phyloP scores from a whole-genome alignment of 2,113 vertebrate genomes.

The Laterallus jamaicensis region DNA sequence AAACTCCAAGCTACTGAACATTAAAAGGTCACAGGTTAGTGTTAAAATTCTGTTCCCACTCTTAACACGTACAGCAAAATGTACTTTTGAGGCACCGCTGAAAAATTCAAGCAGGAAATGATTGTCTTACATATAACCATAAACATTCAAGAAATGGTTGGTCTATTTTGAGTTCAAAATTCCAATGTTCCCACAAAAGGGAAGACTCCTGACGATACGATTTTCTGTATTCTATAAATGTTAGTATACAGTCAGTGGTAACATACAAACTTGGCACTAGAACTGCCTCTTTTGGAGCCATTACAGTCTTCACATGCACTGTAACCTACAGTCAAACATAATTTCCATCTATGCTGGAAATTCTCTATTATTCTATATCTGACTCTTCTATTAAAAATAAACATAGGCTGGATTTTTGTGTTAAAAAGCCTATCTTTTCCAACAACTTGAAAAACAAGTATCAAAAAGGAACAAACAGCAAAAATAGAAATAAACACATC shows the following conservation, averaged over 20 bases:
- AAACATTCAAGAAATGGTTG: background rate
- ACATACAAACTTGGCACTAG: constrained; percentile 31
- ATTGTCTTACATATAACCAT: constrained; percentile 17
- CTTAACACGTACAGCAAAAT: background rate
- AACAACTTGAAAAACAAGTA: constrained; percentile 45
- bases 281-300: constrained; percentile 42
- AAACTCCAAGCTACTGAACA: background rate
- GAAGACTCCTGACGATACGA: background rate
- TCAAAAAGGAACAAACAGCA: constrained; percentile 45
- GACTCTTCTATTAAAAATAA: constrained; percentile 62
- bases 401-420: background rate
- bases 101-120: constrained; percentile 20
- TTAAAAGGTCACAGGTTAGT: background rate
- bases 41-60: constrained; percentile 28
- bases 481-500: constrained; percentile 41
- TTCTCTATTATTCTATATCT: constrained; percentile 6
- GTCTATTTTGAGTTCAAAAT: background rate
- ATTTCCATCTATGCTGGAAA: constrained; percentile 44
- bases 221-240: background rate
- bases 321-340: constrained; percentile 33
- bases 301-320: background rate
- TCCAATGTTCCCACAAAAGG: background rate
- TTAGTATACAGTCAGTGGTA: background rate
- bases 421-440: constrained; percentile 27
- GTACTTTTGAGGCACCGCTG: background rate